Evolutionary conservation across 2,797 vertebrate species (phyloP), one percentile per base, ranked within the genome.

Genomic region (Poeciliopsis gracilis): DNA sequence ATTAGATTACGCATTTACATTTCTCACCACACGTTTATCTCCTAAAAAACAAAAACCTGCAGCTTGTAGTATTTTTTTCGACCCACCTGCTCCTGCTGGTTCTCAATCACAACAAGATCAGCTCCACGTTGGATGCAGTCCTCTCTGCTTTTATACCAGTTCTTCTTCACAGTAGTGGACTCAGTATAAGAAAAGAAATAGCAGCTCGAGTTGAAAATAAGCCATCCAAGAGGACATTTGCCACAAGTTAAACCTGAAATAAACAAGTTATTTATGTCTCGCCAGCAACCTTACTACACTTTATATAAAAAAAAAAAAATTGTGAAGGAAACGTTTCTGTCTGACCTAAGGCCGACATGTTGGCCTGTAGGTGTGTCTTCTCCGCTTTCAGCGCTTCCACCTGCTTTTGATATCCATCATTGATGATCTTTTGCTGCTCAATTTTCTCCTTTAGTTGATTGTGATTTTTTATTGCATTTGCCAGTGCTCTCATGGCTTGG

Each of bases 111-210:
- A 66, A 81, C 10, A 67, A 93, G 89, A 71, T 92, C 87, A 0
- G 81, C 82, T 13, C 79, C 87, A 13, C 77, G 81, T 3, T 8
- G 36, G 1, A 75, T 10, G 49, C 91, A 92, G 82, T 93, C 82
- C 1, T 0, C 33, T 80, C 90, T 87, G 82, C 88, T 91, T 0
- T 81, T 46, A 0, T 0, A 0, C 90, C 91, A 94, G 83, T 53
- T 84, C 72, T 38, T 89, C 36, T 49, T 73, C 3, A 9, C 36
- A 12, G 4, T 4, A 4, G 20, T 0, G 2, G 79, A 23, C 3
- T 82, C 38, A n/a, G 25, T 63, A 16, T 77, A 75, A 23, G 93
- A 87, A 77, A 94, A 92, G 25, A 84, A 94, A 75, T 92, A 93
- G 74, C 94, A 95, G 51, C 87, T 86, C 0, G 59, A 81, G 41